These are phyloP conservation scores for Pardalotus punctatus DNA, from an alignment of 2,113 vertebrate species.

Conservation along the genomic window DNA sequence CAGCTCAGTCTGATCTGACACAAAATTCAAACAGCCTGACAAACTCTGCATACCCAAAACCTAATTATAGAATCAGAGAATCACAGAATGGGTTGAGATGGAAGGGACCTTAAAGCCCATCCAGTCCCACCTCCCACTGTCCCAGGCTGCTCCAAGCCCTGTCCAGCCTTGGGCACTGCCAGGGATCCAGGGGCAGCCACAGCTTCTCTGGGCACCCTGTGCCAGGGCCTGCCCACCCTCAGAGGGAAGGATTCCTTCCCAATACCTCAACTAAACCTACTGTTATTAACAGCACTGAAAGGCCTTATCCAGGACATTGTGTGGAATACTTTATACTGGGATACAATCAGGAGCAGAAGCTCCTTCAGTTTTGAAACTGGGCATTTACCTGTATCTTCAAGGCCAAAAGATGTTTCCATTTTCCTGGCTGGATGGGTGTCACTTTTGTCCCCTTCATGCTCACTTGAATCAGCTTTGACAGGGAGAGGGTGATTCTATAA, in stretches of 20 bases:
- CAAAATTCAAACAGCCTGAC: background rate
- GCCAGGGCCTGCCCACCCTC: background rate
- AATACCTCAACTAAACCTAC: background rate
- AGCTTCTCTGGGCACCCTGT: background rate
- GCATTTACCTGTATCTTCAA: background rate
- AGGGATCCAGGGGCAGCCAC: background rate
- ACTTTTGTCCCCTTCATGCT: background rate
- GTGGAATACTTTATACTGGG: background rate
- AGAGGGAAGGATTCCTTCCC: background rate
- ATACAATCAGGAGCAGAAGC: background rate
- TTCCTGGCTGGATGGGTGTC: background rate
- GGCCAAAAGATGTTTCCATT: background rate
- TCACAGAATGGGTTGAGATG: background rate
- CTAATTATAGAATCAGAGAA: background rate
- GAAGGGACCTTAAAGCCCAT: background rate
- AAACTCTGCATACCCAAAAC: background rate
- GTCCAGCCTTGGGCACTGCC: fast-evolving
- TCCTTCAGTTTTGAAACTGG: background rate
- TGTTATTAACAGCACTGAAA: background rate
- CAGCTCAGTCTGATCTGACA: background rate
- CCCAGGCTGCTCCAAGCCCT: background rate
- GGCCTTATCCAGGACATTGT: background rate
- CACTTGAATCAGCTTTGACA: background rate
- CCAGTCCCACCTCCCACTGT: fast-evolving
- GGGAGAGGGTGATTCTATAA: slow-evolving; percentile 11